Conservation (phyloP, 2,888 invertebrate species). For the Oscheius sp. region DNA sequence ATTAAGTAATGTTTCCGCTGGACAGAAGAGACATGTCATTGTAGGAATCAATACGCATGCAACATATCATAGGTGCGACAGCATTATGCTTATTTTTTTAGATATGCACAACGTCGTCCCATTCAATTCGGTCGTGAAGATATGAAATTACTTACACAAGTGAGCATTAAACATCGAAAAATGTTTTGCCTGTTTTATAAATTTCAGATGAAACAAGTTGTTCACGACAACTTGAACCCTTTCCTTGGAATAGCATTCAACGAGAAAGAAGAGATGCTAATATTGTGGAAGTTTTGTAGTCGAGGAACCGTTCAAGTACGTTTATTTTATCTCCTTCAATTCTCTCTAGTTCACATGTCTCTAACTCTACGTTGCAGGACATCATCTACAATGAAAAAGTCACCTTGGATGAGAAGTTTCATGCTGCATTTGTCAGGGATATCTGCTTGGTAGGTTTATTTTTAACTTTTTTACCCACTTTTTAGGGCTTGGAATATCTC, state of each 20-base stretch:
- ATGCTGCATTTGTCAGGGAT: conserved; percentile 95
- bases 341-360: no score
- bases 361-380: conserved; percentile 76
- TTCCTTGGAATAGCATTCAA: conserved; percentile 81
- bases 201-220: conserved; percentile 82
- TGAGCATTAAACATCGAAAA: not conserved
- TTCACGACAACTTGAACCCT: conserved; percentile 95
- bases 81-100: not conserved
- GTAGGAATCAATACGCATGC: conserved; percentile 68
- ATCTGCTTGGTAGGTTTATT: conserved; percentile 77
- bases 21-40: conserved; percentile 65
- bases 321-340: no score
- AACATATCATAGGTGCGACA: conserved; percentile 53
- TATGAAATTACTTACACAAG: conserved; percentile 55
- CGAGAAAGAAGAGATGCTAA: conserved; percentile 67
- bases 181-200: not conserved
- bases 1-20: conserved; percentile 59
- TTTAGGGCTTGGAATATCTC: conserved; percentile 66
- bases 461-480: no score
- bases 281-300: conserved; percentile 68
- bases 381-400: conserved; percentile 98
- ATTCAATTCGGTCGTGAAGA: conserved; percentile 60
- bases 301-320: conserved; percentile 62
- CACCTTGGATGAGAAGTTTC: conserved; percentile 93
- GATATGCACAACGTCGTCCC: conserved; percentile 64